phyloP scores from a whole-genome alignment of 2,888 invertebrate species.

The Luperina nickerlii region DNA sequence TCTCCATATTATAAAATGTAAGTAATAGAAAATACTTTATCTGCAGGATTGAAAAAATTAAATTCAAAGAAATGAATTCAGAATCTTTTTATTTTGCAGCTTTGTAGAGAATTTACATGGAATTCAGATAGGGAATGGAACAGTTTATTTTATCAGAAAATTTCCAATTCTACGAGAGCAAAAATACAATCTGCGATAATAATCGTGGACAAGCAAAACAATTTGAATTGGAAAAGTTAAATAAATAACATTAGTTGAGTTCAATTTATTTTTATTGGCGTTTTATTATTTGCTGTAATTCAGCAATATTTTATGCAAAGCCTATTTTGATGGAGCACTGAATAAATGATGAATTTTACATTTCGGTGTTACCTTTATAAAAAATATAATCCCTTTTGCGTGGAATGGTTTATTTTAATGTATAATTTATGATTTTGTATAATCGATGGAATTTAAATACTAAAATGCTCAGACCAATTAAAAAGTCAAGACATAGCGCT shows the following conservation, averaged over 20 bases:
- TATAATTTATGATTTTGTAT: background rate
- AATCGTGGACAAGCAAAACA: constrained; percentile 59
- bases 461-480: too few relatives aligned
- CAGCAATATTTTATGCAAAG: constrained; percentile 49
- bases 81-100: constrained; percentile 30
- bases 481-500: too few relatives aligned
- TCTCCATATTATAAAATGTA: background rate
- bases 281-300: constrained; percentile 45
- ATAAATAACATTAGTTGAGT: constrained; percentile 60
- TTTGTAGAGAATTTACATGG: constrained; percentile 33
- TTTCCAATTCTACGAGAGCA: constrained; percentile 48
- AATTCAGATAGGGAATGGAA: constrained; percentile 33
- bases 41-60: constrained; percentile 1
- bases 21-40: background rate
- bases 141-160: constrained; percentile 50
- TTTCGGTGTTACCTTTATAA: background rate
- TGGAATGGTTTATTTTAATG: background rate
- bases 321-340: constrained; percentile 32
- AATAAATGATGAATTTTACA: constrained; percentile 28
- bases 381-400: background rate
- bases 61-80: constrained; percentile 24
- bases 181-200: constrained; percentile 61
- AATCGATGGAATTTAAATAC: background rate
- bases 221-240: constrained; percentile 60
- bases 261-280: constrained; percentile 55